A percentile compares a stretch with the other conserved stretches of the same genome.
phyloP scores from a whole-genome alignment of 2,113 vertebrate species.

The Puffinus mauretanicus region DNA sequence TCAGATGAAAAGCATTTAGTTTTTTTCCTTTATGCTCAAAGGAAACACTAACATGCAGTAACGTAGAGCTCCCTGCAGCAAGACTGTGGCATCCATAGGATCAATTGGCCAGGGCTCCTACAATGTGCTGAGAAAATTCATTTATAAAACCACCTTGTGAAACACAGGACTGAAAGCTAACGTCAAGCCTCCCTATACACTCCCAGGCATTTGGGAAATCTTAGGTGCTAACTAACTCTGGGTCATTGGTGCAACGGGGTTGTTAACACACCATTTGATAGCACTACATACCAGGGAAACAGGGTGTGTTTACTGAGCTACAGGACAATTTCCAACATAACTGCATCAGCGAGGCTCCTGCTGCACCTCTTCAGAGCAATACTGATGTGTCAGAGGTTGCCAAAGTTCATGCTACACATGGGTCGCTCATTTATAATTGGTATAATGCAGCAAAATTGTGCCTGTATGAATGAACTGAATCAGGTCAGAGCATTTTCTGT shows the following conservation, averaged over 20 bases:
- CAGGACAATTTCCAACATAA: background rate
- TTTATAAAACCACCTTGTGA: background rate
- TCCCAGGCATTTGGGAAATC: background rate
- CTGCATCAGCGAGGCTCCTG: background rate
- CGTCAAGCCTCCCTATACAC: background rate
- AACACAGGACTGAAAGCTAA: background rate
- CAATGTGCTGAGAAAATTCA: background rate
- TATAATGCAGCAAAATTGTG: background rate
- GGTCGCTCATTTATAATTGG: background rate
- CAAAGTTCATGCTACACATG: background rate
- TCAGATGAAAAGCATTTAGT: background rate
- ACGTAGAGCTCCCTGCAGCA: background rate
- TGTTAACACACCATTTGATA: background rate
- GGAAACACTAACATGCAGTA: background rate
- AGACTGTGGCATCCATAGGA: background rate
- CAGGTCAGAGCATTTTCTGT: background rate
- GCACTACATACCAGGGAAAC: background rate
- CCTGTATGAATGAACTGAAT: background rate
- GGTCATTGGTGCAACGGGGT: fast-evolving
- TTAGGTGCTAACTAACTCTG: background rate
- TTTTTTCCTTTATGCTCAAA: background rate
- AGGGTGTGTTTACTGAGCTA: background rate
- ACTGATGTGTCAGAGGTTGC: background rate
- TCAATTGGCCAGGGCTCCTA: background rate
- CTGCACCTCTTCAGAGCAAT: background rate